phyloP scores from a whole-genome alignment of 2,113 vertebrate species.

The Ciconia boyciana region DNA sequence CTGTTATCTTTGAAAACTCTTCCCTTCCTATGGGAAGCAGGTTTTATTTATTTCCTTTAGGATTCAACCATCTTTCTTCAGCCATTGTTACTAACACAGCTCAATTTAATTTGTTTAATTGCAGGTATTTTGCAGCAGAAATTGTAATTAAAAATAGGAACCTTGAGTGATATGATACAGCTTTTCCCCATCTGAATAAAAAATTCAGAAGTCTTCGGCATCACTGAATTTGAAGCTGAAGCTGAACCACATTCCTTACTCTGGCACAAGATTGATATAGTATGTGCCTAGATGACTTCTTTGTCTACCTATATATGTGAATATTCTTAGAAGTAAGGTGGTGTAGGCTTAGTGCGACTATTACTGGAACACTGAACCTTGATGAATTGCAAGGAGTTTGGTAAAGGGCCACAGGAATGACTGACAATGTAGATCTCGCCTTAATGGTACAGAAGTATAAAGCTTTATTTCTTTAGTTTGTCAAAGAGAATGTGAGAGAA shows the following conservation, averaged over 20 bases:
- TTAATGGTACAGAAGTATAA: not conserved
- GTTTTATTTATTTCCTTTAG: not conserved
- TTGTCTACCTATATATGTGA: not conserved
- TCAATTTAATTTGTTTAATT: not conserved
- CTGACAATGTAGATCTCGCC: not conserved
- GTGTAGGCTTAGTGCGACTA: not conserved
- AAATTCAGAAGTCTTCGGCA: not conserved
- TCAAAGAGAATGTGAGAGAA: not conserved
- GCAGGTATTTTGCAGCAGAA: not conserved
- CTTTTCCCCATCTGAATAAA: not conserved
- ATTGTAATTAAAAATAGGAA: not conserved
- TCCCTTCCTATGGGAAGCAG: not conserved
- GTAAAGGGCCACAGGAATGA: not conserved
- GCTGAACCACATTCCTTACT: not conserved
- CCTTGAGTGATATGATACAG: not conserved
- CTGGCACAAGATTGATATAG: not conserved
- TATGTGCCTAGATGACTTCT: not conserved
- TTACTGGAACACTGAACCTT: not conserved
- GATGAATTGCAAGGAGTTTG: not conserved
- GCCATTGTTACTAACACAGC: not conserved
- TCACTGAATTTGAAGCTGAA: not conserved
- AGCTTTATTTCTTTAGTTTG: not conserved
- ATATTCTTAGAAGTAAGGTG: not conserved
- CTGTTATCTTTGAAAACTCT: not conserved
- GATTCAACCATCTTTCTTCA: not conserved